phyloP scores from a whole-genome alignment of 2,797 vertebrate genomes.

The Dallia pectoralis region DNA sequence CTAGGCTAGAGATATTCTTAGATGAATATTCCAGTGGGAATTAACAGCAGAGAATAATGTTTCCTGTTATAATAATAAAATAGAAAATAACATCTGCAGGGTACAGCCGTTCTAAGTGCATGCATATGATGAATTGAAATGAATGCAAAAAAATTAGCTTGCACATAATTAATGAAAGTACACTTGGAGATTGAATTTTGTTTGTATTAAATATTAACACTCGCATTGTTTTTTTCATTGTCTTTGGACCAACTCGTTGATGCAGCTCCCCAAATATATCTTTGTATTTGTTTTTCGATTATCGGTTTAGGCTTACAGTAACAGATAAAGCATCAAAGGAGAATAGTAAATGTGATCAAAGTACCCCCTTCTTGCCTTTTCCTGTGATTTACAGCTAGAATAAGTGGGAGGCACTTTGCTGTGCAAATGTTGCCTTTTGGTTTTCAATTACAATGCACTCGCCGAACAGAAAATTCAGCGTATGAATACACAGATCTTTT shows the following conservation, averaged over 20 bases:
- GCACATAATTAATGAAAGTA: constrained; percentile 9
- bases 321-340: neutral
- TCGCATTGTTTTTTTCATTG: constrained; percentile 30
- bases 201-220: constrained; percentile 44
- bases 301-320: constrained; percentile 19
- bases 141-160: neutral
- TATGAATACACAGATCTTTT: constrained; percentile 63
- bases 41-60: too few species aligned
- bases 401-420: constrained; percentile 1
- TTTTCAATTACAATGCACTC: constrained; percentile 55
- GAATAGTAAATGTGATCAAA: constrained; percentile 55
- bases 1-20: neutral
- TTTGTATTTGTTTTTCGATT: constrained; percentile 31
- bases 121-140: neutral
- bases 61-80: too few species aligned
- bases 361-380: constrained; percentile 16
- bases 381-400: constrained; percentile 27
- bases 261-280: constrained; percentile 32
- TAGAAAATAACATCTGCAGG: too few species aligned
- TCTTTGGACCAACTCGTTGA: constrained; percentile 32
- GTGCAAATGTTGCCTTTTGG: constrained; percentile 8
- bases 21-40: neutral
- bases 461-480: constrained; percentile 38
- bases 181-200: constrained; percentile 14
- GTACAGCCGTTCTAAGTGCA: neutral